Percentiles rank a stretch among this genome's conserved stretches.
Evolutionary conservation across 2,888 invertebrate species (phyloP).

Genomic region (Prionchulus punctatus): DNA sequence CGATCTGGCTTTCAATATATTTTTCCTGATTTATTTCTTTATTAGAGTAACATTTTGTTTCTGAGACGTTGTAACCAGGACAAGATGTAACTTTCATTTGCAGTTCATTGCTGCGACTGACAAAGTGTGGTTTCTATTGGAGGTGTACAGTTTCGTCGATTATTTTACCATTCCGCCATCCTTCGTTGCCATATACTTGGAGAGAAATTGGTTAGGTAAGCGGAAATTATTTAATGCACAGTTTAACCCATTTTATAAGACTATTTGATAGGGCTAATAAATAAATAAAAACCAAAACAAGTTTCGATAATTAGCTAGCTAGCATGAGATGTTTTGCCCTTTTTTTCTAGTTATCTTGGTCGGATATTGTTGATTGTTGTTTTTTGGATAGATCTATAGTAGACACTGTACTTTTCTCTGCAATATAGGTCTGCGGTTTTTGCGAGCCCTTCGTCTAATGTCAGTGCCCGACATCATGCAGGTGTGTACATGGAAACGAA

Average conservation of each 20-base stretch:
- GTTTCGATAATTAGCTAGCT: background rate
- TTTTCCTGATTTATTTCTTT: constrained; percentile 99
- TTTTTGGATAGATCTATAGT: background rate
- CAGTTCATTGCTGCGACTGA: constrained; percentile 99
- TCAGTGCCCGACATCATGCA: constrained; percentile 99
- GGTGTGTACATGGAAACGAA: too few species aligned
- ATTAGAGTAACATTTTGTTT: constrained; percentile 94
- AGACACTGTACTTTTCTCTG: background rate
- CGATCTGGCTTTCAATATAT: constrained; percentile 99
- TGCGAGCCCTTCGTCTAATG: constrained; percentile 98
- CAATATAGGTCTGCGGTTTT: constrained; percentile 78
- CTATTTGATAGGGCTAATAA: background rate
- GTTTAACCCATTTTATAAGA: background rate
- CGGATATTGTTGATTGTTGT: background rate
- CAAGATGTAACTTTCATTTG: too few species aligned
- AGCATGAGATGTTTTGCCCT: background rate
- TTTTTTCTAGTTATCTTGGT: background rate
- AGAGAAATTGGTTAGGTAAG: constrained; percentile 95
- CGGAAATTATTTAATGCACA: background rate
- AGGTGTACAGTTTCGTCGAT: constrained; percentile 99
- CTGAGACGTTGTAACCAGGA: too few species aligned
- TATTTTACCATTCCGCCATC: constrained; percentile 99
- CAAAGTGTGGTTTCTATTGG: constrained; percentile 99
- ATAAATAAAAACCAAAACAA: background rate
- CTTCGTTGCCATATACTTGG: constrained; percentile 99